These are phyloP conservation scores for Exaiptasia diaphana DNA, from an alignment of 64 coral and sea anemone genomes.

Conservation along the genomic window DNA sequence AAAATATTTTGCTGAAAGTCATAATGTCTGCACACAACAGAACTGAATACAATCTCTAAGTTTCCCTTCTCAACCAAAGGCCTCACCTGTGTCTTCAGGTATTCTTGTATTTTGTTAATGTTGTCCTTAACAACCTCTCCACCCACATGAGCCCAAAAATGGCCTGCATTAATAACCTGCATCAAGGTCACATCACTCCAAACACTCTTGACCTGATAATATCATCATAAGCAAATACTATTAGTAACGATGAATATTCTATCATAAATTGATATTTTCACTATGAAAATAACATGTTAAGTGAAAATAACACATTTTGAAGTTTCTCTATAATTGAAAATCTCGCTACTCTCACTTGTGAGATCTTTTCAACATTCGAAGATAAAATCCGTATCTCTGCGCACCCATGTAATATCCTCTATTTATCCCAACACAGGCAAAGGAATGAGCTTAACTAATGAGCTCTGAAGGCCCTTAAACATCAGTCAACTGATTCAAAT, in stretches of 20 bases:
- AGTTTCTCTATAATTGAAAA: no score
- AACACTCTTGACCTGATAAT: conserved; percentile 33
- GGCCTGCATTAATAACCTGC: conserved; percentile 84
- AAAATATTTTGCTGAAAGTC: no score
- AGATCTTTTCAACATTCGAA: no score
- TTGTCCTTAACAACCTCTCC: conserved; percentile 51
- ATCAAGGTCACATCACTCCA: conserved; percentile 77
- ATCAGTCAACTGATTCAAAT: no score
- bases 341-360: no score
- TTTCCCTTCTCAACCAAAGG: background rate
- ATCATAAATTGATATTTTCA: background rate
- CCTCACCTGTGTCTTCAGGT: conserved; percentile 58
- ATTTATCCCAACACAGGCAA: no score
- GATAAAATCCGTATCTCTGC: no score
- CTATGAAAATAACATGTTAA: background rate
- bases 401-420: no score
- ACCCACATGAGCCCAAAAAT: conserved; percentile 96
- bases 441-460: no score
- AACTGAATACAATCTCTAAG: no score
- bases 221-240: background rate
- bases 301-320: background rate
- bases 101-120: conserved; percentile 29
- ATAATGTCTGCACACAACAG: no score
- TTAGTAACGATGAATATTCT: background rate
- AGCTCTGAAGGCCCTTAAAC: no score